These are phyloP conservation scores for Cirrhinus mrigala DNA, from an alignment of 2,797 vertebrate genomes.

Conservation along the genomic window DNA sequence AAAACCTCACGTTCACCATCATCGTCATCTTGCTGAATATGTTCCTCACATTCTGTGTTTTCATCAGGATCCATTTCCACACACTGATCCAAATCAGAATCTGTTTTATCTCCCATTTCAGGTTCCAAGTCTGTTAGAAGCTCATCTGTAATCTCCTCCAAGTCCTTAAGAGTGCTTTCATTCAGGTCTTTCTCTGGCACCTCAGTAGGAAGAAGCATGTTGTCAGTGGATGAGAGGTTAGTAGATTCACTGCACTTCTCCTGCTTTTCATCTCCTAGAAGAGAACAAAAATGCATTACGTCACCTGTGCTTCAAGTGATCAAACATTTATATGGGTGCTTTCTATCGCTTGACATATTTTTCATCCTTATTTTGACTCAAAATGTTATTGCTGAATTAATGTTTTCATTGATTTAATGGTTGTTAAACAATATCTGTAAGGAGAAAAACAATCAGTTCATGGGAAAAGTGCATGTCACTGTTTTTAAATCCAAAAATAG, in stretches of 20 bases:
- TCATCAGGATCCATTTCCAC: conserved; percentile 18
- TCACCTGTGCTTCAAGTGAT: neutral
- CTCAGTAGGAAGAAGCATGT: conserved; percentile 49
- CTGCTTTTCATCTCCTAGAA: conserved; percentile 59
- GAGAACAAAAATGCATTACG: conserved; percentile 7
- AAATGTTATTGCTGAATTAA: neutral
- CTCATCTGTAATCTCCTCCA: conserved; percentile 30
- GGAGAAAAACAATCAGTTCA: neutral
- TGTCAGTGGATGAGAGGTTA: conserved; percentile 33
- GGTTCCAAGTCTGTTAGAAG: neutral
- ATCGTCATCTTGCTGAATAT: neutral
- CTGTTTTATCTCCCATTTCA: neutral
- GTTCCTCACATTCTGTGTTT: conserved; percentile 13
- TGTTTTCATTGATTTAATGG: neutral
- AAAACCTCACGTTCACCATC: neutral
- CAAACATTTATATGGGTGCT: neutral
- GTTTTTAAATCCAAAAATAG: neutral
- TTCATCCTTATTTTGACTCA: neutral
- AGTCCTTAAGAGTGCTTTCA: conserved; percentile 23
- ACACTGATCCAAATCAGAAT: conserved; percentile 24
- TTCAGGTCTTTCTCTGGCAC: conserved; percentile 24
- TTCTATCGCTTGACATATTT: neutral
- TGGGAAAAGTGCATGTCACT: neutral
- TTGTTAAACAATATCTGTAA: neutral
- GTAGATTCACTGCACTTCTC: conserved; percentile 15